Evolutionary conservation across 2,888 invertebrate species (phyloP), one percentile per base, ranked within the genome.

Genomic region (Lissocephala sabroskyi): DNA sequence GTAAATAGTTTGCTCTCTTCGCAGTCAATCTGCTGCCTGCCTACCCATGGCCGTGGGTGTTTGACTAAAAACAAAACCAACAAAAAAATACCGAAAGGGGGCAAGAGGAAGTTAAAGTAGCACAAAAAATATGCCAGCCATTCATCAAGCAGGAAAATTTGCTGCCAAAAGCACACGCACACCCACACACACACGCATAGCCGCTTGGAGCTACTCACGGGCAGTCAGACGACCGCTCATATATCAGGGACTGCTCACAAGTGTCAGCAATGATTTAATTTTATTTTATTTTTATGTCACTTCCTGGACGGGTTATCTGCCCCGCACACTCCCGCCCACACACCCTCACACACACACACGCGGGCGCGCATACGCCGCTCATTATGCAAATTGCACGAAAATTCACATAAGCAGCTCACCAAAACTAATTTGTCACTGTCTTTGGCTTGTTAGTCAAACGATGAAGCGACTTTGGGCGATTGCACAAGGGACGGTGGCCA

Each of bases 401-500:
- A 74, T 68, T 65, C 68, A 65, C 74, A 75, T 73, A 75, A 73
- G 71, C 67, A 75, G 79, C 76, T 71, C 64, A 59, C 65, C 78
- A 75, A 64, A 73, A 75, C 71, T 75, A 75, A 73, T 73, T 73
- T 73, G 71, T 73, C 78, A 73, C 76, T 78, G 71, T 73, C 71
- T 66, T 70, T 57, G 52, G 67, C 76, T 73, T 75, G 76, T 73
- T 78, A 78, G 78, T 66, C 66, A 71, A 71, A 75, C 66, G 63
- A 52, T 7, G 23, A 23, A 23, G 7, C 23, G 23, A 7, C 23
- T 23, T 23, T 23, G 23, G 23, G 23, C 23, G 4, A 53, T 37
- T 41, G 52, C 33, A 41, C 46, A 45, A 40, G 23, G 23, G 23
- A n/a, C n/a, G n/a, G n/a, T n/a, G n/a, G n/a, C n/a, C n/a, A n/a